A percentile compares a stretch with the other conserved stretches of the same genome.
phyloP scores from a whole-genome alignment of 2,888 invertebrate species.

The Drosophila anceps region DNA sequence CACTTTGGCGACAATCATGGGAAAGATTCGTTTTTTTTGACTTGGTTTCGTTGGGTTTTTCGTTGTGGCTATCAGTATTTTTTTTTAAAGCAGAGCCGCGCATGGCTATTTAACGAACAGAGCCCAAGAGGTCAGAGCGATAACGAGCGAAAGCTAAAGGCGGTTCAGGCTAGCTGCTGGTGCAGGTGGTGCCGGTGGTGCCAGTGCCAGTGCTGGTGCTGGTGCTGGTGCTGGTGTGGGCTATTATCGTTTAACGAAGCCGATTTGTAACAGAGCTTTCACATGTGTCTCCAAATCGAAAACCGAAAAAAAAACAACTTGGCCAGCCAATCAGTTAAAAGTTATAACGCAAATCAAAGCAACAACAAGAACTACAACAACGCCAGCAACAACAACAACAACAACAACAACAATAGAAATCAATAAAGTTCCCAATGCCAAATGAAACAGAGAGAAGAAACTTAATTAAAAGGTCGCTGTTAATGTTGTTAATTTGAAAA shows the following conservation, averaged over 20 bases:
- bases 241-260: slow-evolving; percentile 66
- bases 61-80: slow-evolving; percentile 52
- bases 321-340: slow-evolving; percentile 66
- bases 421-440: slow-evolving; percentile 80
- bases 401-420: slow-evolving; percentile 53
- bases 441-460: slow-evolving; percentile 65
- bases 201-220: slow-evolving; percentile 9
- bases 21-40: slow-evolving; percentile 62
- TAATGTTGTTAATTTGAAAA: slow-evolving; percentile 80
- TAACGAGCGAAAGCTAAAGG: slow-evolving; percentile 80
- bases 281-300: slow-evolving; percentile 67
- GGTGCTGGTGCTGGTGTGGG: slow-evolving; percentile 45
- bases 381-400: slow-evolving; percentile 28
- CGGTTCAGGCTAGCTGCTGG: slow-evolving; percentile 50
- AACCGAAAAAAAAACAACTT: slow-evolving; percentile 23
- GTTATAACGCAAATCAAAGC: slow-evolving; percentile 54
- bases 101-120: slow-evolving; percentile 64
- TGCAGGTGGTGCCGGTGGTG: slow-evolving; percentile 29
- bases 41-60: slow-evolving; percentile 40
- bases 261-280: slow-evolving; percentile 81
- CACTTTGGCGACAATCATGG: slow-evolving; percentile 82
- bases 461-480: slow-evolving; percentile 81
- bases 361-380: slow-evolving; percentile 37
- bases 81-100: slow-evolving; percentile 12
- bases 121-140: slow-evolving; percentile 74